These are phyloP conservation scores for Chamaea fasciata DNA, from an alignment of 2,113 vertebrate species.

Conservation along the genomic window DNA sequence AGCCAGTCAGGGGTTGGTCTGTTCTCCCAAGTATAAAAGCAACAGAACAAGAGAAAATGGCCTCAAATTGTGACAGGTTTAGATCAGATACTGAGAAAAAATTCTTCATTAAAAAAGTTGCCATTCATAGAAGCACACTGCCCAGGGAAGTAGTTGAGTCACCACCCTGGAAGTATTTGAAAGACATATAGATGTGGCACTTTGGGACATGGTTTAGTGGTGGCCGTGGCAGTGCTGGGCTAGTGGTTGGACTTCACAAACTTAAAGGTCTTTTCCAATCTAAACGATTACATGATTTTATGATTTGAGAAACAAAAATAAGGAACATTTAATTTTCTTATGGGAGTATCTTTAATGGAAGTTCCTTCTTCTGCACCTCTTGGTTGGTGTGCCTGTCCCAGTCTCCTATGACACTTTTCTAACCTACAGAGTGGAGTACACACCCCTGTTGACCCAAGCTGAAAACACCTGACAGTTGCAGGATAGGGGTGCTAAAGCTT, in stretches of 20 bases:
- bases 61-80: background rate
- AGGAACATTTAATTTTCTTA: background rate
- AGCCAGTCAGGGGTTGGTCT: rapidly evolving
- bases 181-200: background rate
- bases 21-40: background rate
- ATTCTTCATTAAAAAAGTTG: background rate
- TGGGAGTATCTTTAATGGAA: background rate
- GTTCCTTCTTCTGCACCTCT: background rate
- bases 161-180: background rate
- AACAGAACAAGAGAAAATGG: background rate
- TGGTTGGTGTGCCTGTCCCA: background rate
- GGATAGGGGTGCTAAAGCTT: background rate
- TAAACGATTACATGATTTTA: background rate
- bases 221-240: background rate
- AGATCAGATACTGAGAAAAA: background rate
- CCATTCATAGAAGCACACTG: background rate
- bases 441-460: background rate
- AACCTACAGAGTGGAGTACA: background rate
- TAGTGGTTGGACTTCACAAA: background rate
- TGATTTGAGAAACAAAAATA: background rate
- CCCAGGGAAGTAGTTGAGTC: background rate
- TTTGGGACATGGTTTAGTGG: background rate
- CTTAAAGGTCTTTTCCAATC: background rate
- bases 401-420: background rate
- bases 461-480: background rate